These are phyloP conservation scores for Argya squamiceps DNA, from an alignment of 2,797 vertebrate species.

Conservation along the genomic window DNA sequence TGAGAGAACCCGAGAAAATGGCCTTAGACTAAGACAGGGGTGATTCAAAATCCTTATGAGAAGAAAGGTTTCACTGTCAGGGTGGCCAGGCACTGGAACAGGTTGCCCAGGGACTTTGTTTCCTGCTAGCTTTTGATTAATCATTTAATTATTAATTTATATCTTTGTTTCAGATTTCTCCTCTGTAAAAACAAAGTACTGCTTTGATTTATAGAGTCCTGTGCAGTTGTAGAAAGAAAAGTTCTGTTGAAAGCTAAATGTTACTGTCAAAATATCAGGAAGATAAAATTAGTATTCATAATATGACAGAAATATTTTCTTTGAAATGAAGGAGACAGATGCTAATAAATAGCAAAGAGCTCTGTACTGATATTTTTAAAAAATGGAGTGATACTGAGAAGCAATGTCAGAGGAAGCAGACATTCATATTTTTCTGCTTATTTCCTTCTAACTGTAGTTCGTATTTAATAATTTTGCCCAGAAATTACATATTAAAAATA, in stretches of 20 bases:
- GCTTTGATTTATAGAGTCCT: neutral
- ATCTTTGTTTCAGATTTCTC: neutral
- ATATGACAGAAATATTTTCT: constrained; percentile 26
- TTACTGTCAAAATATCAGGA: constrained; percentile 24
- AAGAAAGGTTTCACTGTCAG: neutral
- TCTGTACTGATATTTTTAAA: neutral
- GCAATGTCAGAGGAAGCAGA: neutral
- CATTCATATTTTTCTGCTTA: neutral
- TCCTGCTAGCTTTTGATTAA: neutral
- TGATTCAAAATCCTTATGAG: neutral
- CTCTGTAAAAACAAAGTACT: neutral
- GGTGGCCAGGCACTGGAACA: too few relatives aligned
- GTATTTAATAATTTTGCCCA: neutral
- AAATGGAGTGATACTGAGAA: neutral
- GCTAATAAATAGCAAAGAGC: neutral
- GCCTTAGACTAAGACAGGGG: neutral
- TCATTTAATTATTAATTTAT: neutral
- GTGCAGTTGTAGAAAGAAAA: neutral
- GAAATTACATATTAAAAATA: neutral
- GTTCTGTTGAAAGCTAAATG: constrained; percentile 9
- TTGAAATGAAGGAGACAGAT: neutral
- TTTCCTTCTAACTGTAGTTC: neutral
- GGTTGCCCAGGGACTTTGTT: neutral
- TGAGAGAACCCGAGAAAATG: neutral
- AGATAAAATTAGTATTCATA: constrained; percentile 21